phyloP scores from a whole-genome alignment of 2,797 vertebrate species.

The Anisognathus igniventris region DNA sequence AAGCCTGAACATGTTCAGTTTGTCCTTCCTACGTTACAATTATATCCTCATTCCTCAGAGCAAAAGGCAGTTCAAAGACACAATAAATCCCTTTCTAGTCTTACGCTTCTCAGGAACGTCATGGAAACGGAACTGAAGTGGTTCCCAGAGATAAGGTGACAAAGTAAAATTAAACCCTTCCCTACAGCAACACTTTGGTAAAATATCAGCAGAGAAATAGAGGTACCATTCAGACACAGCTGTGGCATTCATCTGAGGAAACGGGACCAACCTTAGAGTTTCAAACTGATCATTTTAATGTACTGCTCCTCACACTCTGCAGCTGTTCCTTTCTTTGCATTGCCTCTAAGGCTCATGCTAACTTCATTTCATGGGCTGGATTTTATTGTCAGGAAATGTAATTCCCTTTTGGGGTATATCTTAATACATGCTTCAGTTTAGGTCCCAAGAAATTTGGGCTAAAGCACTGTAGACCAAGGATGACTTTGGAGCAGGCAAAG shows the following conservation, averaged over 20 bases:
- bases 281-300: background rate
- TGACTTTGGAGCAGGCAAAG: background rate
- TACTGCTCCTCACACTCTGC: background rate
- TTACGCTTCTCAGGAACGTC: background rate
- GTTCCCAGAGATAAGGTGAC: slow-evolving; percentile 54
- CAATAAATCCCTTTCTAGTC: slow-evolving; percentile 50
- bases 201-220: background rate
- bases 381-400: background rate
- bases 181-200: background rate
- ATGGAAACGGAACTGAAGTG: slow-evolving; percentile 30
- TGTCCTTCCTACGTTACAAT: slow-evolving; percentile 18
- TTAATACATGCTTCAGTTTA: background rate
- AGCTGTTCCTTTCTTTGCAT: background rate
- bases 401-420: background rate
- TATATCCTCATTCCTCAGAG: slow-evolving; percentile 62
- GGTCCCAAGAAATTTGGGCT: background rate
- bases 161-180: slow-evolving; percentile 32
- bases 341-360: background rate
- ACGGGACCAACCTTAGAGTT: background rate
- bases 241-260: background rate
- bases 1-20: slow-evolving; percentile 56
- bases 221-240: background rate
- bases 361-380: background rate
- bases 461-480: background rate
- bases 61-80: slow-evolving; percentile 56